A percentile compares a stretch with the other conserved stretches of the same genome.
These are phyloP conservation scores for Perca fluviatilis DNA, from an alignment of 2,113 vertebrate genomes.

Conservation along the genomic window DNA sequence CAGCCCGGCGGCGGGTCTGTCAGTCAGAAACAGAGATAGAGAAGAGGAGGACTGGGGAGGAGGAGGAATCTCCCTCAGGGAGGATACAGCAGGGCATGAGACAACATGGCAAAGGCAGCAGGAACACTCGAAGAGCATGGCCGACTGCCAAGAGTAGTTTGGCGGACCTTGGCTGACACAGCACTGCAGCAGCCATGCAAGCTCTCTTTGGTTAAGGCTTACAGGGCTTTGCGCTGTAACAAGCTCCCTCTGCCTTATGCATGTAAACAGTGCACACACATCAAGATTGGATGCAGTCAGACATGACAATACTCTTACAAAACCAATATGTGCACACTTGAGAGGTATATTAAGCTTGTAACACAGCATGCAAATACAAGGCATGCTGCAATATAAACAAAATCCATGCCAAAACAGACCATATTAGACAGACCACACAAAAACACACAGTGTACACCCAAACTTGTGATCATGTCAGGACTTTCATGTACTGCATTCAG, in stretches of 20 bases:
- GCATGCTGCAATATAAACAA: constrained; percentile 27
- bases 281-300: constrained; percentile 32
- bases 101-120: constrained; percentile 70
- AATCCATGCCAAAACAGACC: constrained; percentile 30
- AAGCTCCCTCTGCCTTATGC: constrained; percentile 35
- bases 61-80: constrained; percentile 58
- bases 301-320: constrained; percentile 35
- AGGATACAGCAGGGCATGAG: constrained; percentile 71
- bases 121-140: constrained; percentile 63
- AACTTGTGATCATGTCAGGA: constrained; percentile 12
- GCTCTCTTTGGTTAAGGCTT: constrained; percentile 54
- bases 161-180: constrained; percentile 68
- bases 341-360: constrained; percentile 32
- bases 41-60: constrained; percentile 4
- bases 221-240: constrained; percentile 45
- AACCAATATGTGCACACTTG: constrained; percentile 13
- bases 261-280: constrained; percentile 48
- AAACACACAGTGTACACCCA: constrained; percentile 38
- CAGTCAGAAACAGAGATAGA: constrained; percentile 56
- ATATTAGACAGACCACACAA: constrained; percentile 56
- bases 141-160: constrained; percentile 66
- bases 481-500: constrained; percentile 13
- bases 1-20: constrained; percentile 38
- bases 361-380: constrained; percentile 39
- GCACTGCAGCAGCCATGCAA: constrained; percentile 65